A percentile compares a stretch with the other conserved stretches of the same genome.
Conservation (phyloP, 2,113 vertebrate species). For the Noturus placidus region DNA sequence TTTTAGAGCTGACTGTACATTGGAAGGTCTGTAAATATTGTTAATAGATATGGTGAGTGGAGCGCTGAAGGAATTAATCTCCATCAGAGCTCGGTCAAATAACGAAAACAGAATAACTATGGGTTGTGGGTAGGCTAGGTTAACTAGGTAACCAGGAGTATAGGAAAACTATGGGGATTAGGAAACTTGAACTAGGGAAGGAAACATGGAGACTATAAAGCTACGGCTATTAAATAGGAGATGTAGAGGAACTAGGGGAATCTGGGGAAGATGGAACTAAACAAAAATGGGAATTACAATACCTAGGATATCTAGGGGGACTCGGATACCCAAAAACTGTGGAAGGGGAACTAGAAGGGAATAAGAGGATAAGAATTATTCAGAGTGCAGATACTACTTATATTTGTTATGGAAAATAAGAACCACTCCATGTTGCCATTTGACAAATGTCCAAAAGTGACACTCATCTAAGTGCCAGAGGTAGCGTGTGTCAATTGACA, state of each 20-base stretch:
- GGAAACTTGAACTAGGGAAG: not conserved
- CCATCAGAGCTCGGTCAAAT: not conserved
- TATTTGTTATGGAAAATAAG: not conserved
- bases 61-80: not conserved
- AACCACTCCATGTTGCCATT: not conserved
- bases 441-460: not conserved
- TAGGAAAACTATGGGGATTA: not conserved
- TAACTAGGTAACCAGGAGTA: not conserved
- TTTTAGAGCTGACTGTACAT: not conserved
- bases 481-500: not conserved
- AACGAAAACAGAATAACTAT: not conserved
- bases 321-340: not conserved
- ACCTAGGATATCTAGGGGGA: not conserved
- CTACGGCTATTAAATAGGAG: not conserved
- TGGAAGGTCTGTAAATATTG: not conserved
- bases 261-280: not conserved
- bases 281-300: not conserved
- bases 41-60: not conserved
- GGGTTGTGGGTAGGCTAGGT: not conserved
- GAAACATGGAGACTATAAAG: not conserved
- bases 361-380: not conserved
- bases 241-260: not conserved
- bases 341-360: not conserved
- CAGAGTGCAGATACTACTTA: not conserved
- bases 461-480: not conserved